Base-by-base conservation (phyloP, 1,140 invertebrate species). In the Drosophila kikkawai region DNA sequence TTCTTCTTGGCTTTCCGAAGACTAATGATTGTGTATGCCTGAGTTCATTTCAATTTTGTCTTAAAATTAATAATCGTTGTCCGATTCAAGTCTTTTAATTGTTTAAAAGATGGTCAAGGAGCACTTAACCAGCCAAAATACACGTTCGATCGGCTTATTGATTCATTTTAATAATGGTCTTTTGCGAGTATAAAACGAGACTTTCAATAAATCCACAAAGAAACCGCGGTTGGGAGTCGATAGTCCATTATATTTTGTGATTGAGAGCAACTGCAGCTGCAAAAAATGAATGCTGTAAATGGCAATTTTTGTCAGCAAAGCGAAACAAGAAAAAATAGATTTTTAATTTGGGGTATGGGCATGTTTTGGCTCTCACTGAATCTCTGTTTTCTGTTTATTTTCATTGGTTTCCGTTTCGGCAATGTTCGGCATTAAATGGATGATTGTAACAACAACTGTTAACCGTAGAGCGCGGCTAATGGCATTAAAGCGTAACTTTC, bases 401-500 rank as follows among this genome's bases (percentile, higher is more conserved):
- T 58, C 58, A 79, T 86, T 78, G 74, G 61, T 80, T 74, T 78
- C 44, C 73, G 71, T 71, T 69, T 41, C 41, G 68, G 83, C 74
- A 44, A 58, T 71, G 65, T 75, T 50, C 64, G 59, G 26, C 68
- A 67, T 75, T 71, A 70, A 87, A 87, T 80, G 69, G 77, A 75
- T 90, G 80, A 87, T 80, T 80, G 84, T 51, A 51, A 51, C 83
- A 80, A 74, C 84, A 90, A 84, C 75, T 87, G 85, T 87, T 90
- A 87, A 80, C 84, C 81, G 85, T 90, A 61, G 41, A 88, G 68
- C 84, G 84, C 59, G 65, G 42, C 85, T 55, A 87, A 87, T 90
- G 41, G 45, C 39, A 64, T 87, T 88, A 88, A 88, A 87, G 84
- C 84, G 85, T 88, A 56, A 59, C 70, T 80, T 75, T 70, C 42